phyloP scores from a whole-genome alignment of 2,797 vertebrate species.

The Rachycentron canadum region DNA sequence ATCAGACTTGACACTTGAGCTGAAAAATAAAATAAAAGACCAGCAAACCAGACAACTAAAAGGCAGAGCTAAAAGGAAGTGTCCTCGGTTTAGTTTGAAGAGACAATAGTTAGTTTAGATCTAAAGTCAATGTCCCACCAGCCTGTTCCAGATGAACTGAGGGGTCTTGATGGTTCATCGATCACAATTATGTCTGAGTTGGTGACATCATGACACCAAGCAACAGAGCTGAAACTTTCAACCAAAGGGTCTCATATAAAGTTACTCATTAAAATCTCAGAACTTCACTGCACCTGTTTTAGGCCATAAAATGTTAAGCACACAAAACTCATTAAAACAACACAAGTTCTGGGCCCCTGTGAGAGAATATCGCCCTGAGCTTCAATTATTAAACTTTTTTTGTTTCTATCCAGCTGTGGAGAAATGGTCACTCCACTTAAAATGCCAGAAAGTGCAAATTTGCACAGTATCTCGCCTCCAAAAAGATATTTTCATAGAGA shows the following conservation, averaged over 20 bases:
- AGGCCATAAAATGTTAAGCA: not conserved
- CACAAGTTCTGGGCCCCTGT: not conserved
- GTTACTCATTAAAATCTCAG: not conserved
- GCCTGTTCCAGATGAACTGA: too few relatives aligned
- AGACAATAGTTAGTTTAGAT: too few relatives aligned
- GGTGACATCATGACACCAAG: too few relatives aligned
- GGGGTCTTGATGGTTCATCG: too few relatives aligned
- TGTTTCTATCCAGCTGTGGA: conserved; percentile 2
- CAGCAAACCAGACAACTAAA: too few relatives aligned
- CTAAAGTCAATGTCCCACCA: too few relatives aligned
- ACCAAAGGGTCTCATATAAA: not conserved
- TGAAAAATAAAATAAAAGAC: too few relatives aligned
- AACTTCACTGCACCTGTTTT: not conserved
- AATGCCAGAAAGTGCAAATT: not conserved
- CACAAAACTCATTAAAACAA: not conserved
- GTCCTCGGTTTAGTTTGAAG: too few relatives aligned
- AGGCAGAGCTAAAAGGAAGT: too few relatives aligned
- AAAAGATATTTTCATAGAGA: conserved; percentile 8
- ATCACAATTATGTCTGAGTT: too few relatives aligned
- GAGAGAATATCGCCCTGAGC: not conserved
- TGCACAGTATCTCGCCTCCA: not conserved
- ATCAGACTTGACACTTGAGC: too few relatives aligned
- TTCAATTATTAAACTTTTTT: not conserved
- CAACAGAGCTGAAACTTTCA: too few relatives aligned
- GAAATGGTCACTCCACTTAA: not conserved